phyloP scores from a whole-genome alignment of 2,888 invertebrate species.

The Rhamphomyia laevipes region DNA sequence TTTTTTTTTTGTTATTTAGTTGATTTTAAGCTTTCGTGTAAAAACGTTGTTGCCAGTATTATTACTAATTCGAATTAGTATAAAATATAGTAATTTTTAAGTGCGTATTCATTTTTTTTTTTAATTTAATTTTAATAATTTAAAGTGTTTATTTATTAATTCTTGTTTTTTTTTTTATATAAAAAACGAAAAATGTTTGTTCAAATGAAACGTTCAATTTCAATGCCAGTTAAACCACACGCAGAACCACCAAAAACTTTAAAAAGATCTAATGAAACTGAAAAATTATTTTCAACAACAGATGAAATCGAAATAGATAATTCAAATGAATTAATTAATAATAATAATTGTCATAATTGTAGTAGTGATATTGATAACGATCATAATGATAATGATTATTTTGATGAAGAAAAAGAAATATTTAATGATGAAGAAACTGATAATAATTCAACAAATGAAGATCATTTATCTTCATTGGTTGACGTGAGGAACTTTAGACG shows the following conservation, averaged over 20 bases:
- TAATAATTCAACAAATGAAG: neutral
- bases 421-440: neutral
- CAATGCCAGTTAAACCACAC: constrained; percentile 33
- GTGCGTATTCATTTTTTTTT: no score
- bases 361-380: neutral
- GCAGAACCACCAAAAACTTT: constrained; percentile 24
- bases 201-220: constrained; percentile 29
- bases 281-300: constrained; percentile 19
- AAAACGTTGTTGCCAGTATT: no score
- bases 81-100: no score
- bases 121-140: no score
- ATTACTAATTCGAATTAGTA: no score
- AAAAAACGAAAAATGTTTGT: neutral
- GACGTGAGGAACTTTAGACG: no score
- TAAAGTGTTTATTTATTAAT: no score
- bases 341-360: no score
- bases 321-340: no score
- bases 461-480: no score
- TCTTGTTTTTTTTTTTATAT: neutral
- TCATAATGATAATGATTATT: neutral
- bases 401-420: neutral
- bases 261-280: constrained; percentile 32
- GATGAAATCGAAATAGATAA: constrained; percentile 12
- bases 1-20: no score
- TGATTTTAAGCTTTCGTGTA: no score